phyloP scores from a whole-genome alignment of 1,140 invertebrate species.

The Calycopis cecrops region DNA sequence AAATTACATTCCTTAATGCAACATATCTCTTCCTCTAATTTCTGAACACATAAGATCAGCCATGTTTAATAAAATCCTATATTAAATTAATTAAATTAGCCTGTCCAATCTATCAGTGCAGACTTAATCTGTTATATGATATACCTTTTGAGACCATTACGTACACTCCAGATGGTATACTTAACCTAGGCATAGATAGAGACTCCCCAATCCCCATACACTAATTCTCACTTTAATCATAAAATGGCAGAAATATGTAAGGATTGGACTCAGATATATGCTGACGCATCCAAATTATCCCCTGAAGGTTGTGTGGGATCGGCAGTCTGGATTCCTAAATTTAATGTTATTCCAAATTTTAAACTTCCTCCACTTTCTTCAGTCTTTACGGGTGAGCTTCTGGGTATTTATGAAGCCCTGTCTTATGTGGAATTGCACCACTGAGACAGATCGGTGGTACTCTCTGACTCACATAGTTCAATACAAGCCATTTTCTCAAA shows the following conservation, averaged over 20 bases:
- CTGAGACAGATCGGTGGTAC: background rate
- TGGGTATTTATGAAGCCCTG: background rate
- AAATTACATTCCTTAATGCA: background rate
- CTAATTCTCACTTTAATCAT: background rate
- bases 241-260: background rate
- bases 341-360: background rate
- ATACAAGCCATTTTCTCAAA: background rate
- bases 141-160: background rate
- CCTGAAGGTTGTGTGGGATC: background rate
- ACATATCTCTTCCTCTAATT: background rate
- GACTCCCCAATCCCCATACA: background rate
- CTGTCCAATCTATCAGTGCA: too few species aligned
- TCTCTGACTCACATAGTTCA: background rate
- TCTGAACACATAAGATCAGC: background rate
- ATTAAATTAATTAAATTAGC: background rate
- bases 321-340: slow-evolving; percentile 2
- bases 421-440: background rate
- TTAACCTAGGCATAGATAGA: background rate
- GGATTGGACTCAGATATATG: background rate
- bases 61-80: too few species aligned
- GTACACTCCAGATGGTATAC: background rate
- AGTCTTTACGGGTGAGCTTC: background rate
- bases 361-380: background rate
- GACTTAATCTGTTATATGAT: background rate
- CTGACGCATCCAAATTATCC: background rate